Percentiles rank a stretch among this genome's conserved stretches.
phyloP scores from a whole-genome alignment of 2,888 invertebrate genomes.

The Tuta absoluta region DNA sequence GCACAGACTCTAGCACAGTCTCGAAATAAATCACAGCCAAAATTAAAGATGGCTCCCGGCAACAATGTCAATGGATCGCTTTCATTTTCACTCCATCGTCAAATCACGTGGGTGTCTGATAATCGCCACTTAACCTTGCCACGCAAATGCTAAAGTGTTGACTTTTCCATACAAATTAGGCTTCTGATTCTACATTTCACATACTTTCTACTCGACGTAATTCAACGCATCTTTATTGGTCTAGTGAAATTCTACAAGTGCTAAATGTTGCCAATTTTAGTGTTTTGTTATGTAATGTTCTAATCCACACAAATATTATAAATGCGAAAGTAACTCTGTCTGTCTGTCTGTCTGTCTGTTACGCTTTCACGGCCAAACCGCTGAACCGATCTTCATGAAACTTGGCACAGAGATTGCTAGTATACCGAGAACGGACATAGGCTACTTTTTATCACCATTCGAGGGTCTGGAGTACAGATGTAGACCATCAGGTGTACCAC shows the following conservation, averaged over 20 bases:
- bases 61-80: not conserved
- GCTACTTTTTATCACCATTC: too few species aligned
- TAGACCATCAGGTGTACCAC: too few species aligned
- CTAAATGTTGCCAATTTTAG: not conserved
- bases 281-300: not conserved
- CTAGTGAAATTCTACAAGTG: conserved; percentile 10
- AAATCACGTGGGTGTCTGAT: conserved; percentile 12
- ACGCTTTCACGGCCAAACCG: too few species aligned
- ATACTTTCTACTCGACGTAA: not conserved
- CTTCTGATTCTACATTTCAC: not conserved
- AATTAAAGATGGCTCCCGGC: not conserved
- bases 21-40: not conserved
- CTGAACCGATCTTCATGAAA: too few species aligned
- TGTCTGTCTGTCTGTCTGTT: too few species aligned
- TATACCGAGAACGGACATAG: too few species aligned
- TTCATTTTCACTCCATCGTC: conserved; percentile 8
- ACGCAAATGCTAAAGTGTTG: not conserved
- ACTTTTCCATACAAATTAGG: conserved; percentile 10
- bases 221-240: conserved; percentile 6
- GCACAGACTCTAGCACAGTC: too few species aligned
- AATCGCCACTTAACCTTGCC: not conserved
- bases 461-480: too few species aligned
- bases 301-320: too few species aligned
- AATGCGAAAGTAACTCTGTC: too few species aligned
- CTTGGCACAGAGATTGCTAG: too few species aligned